These are phyloP conservation scores for Lordiphosa stackelbergi DNA, from an alignment of 1,140 invertebrate genomes.

Conservation along the genomic window DNA sequence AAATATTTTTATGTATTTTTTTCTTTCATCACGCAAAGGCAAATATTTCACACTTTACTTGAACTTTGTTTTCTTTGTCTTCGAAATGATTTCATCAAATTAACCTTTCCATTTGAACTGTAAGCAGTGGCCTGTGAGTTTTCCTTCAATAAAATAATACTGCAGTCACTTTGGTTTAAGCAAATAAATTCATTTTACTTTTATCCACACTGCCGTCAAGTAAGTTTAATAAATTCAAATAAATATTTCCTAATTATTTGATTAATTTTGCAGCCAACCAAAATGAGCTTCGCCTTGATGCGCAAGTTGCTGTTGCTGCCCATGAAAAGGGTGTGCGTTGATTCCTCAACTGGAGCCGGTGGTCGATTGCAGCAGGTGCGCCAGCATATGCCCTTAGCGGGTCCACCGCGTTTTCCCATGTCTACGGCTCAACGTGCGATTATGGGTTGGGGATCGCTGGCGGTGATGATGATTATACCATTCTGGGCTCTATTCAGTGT, in stretches of 20 bases:
- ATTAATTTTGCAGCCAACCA: background rate
- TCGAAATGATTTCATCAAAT: conserved; percentile 3
- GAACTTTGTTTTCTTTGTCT: too few relatives aligned
- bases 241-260: background rate
- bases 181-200: conserved; percentile 6
- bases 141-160: background rate
- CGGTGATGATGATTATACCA: conserved; percentile 55
- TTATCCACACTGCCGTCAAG: conserved; percentile 2
- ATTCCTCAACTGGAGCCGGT: background rate
- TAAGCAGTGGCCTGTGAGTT: background rate
- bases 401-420: conserved; percentile 51
- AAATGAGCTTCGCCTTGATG: conserved; percentile 27
- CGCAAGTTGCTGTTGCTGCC: conserved; percentile 21
- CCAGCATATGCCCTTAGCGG: conserved; percentile 29
- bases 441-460: conserved; percentile 24
- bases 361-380: conserved; percentile 33
- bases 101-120: conserved; percentile 53
- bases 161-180: background rate
- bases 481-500: conserved; percentile 32
- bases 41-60: too few relatives aligned
- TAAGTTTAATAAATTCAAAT: background rate
- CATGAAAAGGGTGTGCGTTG: background rate
- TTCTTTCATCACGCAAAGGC: too few relatives aligned
- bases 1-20: too few relatives aligned
- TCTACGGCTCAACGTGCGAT: conserved; percentile 27